phyloP scores from a whole-genome alignment of 2,888 invertebrate species.

The Lasioglossum villosulum region DNA sequence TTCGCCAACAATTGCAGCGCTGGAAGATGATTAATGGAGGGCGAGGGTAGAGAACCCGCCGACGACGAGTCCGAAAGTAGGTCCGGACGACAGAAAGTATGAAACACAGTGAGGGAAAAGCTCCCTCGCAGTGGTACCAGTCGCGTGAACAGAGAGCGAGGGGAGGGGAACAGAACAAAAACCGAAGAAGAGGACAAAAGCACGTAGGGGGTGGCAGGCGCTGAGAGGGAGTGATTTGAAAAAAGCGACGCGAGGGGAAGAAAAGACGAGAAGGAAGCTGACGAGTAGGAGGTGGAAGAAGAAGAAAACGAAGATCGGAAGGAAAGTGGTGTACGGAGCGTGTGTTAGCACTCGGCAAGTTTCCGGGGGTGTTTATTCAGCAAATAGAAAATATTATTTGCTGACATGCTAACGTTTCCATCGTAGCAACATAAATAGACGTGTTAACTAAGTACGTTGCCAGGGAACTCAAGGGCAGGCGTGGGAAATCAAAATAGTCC shows the following conservation, averaged over 20 bases:
- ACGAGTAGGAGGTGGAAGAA: background rate
- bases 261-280: background rate
- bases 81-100: constrained; percentile 55
- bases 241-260: constrained; percentile 16
- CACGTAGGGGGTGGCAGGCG: constrained; percentile 14
- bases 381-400: constrained; percentile 21
- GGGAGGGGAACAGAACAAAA: constrained; percentile 9
- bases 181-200: constrained; percentile 42
- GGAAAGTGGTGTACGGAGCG: constrained; percentile 55
- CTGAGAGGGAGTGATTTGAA: constrained; percentile 31
- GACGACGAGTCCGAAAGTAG: constrained; percentile 58
- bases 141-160: constrained; percentile 42
- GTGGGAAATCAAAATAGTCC: constrained; percentile 15
- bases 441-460: constrained; percentile 7
- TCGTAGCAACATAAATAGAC: constrained; percentile 9
- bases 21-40: constrained; percentile 58
- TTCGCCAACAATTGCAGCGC: constrained; percentile 38
- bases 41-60: constrained; percentile 12
- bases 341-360: constrained; percentile 23
- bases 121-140: constrained; percentile 60
- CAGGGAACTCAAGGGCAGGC: constrained; percentile 7
- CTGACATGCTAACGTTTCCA: constrained; percentile 13
- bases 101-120: constrained; percentile 61
- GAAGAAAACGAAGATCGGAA: constrained; percentile 26
- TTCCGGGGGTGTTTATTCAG: constrained; percentile 15